Evolutionary conservation across 2,113 vertebrate genomes (phyloP), one percentile per base, ranked within the genome.

Genomic region (Hystrix cristata): DNA sequence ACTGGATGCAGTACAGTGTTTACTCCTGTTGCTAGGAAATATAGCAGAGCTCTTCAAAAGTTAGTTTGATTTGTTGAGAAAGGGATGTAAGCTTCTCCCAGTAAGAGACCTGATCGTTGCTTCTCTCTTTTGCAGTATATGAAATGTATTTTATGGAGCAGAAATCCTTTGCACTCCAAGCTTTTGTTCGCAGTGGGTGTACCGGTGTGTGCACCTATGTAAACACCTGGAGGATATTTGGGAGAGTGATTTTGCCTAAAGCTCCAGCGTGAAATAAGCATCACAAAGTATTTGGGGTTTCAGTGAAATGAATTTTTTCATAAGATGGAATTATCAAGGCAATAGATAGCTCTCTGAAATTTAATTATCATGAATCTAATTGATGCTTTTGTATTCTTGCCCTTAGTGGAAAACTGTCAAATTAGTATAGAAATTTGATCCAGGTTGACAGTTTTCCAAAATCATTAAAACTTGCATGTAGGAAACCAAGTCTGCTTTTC

Each of bases 21-120:
- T 98, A 95, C 96, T 78, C 85, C 1, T 95, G 97, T 98, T 99
- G 97, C 98, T 98, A 98, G 96, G 98, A 97, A 97, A 83, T 90
- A 72, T 55, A 51, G 43, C 81, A 94, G 97, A 95, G 48, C 13
- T 95, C 85, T 88, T 6, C 25, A 38, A 81, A 89, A 97, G 31
- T 97, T 97, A 93, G 79, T 96, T 64, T 94, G 96, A 86, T 97
- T 97, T 92, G 85, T 80, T 91, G 46, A 96, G 87, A 74, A 97
- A 95, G 80, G 59, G n/a, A 81, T 38, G 85, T 93, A 71, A 64
- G 72, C 62, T 95, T 94, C 91, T 85, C 83, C 89, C 80, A 69
- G 91, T 89, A 91, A 87, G 78, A 78, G 46, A 79, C n/a, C 95
- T 87, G 31, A 10, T 96, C 1, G 0, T 87, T 97, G 96, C 14